These are phyloP conservation scores for Zaprionus inermis DNA, from an alignment of 1,140 invertebrate species.

Conservation along the genomic window DNA sequence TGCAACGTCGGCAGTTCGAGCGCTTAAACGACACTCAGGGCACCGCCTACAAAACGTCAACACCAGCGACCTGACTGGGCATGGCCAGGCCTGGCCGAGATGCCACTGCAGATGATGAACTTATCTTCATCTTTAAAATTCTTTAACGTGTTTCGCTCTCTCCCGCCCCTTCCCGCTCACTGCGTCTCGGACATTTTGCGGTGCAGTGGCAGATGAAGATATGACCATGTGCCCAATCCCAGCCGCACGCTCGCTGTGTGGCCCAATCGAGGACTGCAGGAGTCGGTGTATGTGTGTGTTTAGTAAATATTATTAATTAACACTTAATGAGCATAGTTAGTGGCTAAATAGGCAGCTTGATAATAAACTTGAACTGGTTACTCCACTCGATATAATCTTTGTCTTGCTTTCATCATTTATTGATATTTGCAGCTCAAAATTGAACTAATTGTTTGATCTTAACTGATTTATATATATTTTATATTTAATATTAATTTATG, in stretches of 20 bases:
- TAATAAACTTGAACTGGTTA: neutral
- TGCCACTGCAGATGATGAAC: constrained; percentile 51
- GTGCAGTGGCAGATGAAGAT: constrained; percentile 54
- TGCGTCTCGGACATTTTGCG: constrained; percentile 48
- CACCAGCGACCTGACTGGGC: constrained; percentile 36
- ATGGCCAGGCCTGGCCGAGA: constrained; percentile 2
- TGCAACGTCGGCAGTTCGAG: constrained; percentile 47
- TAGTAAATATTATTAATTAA: constrained; percentile 79
- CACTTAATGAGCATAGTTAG: constrained; percentile 34
- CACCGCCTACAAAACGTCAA: constrained; percentile 81
- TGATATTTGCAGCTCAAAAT: no score
- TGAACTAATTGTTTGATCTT: no score
- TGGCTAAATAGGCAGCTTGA: neutral
- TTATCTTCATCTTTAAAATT: constrained; percentile 73
- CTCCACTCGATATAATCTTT: neutral
- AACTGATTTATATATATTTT: no score
- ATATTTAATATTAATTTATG: no score
- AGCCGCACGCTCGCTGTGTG: constrained; percentile 22
- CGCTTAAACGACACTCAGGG: constrained; percentile 69
- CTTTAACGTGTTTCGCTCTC: constrained; percentile 50
- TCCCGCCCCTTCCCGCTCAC: neutral
- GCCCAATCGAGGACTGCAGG: neutral
- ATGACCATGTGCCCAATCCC: constrained; percentile 40
- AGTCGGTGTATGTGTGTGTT: constrained; percentile 55
- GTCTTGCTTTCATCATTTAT: no score